Evolutionary conservation across 53 echinoderm and acorn worm genomes (phyloP).

Genomic region (Holothuria scabra): DNA sequence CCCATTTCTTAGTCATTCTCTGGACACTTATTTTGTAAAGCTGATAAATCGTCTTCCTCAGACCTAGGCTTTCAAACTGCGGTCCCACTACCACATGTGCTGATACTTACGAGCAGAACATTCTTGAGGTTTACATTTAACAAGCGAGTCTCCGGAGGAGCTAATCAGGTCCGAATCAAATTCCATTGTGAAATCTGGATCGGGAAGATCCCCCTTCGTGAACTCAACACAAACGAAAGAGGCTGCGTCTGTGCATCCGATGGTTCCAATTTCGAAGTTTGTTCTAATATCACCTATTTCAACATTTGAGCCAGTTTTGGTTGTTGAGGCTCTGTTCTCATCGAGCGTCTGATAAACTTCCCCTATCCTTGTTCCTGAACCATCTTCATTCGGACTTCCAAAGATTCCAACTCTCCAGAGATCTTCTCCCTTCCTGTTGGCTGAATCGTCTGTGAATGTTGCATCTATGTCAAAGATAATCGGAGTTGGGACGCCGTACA

Average conservation of each 20-base stretch:
- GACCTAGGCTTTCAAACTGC: no score
- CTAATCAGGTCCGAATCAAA: background rate
- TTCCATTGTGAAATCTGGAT: background rate
- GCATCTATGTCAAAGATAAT: slow-evolving; percentile 29
- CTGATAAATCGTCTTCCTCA: no score
- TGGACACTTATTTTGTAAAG: no score
- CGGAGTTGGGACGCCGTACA: slow-evolving; percentile 21
- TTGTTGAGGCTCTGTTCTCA: background rate
- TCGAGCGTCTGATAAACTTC: background rate
- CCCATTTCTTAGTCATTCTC: no score
- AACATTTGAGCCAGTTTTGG: background rate
- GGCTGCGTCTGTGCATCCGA: background rate
- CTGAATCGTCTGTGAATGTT: slow-evolving; percentile 35
- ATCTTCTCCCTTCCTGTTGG: background rate
- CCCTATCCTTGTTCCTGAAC: background rate
- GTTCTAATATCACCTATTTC: background rate
- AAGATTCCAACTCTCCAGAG: slow-evolving; percentile 40
- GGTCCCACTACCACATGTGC: no score
- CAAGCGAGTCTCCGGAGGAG: background rate
- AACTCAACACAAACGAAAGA: background rate
- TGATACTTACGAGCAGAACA: slow-evolving; percentile 2
- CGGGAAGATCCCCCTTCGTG: background rate
- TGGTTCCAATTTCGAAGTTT: background rate
- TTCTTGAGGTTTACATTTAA: slow-evolving; percentile 5
- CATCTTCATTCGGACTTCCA: background rate